These are phyloP conservation scores for Yoshiicerus persimilis DNA, from an alignment of 1,140 invertebrate species.

Conservation along the genomic window DNA sequence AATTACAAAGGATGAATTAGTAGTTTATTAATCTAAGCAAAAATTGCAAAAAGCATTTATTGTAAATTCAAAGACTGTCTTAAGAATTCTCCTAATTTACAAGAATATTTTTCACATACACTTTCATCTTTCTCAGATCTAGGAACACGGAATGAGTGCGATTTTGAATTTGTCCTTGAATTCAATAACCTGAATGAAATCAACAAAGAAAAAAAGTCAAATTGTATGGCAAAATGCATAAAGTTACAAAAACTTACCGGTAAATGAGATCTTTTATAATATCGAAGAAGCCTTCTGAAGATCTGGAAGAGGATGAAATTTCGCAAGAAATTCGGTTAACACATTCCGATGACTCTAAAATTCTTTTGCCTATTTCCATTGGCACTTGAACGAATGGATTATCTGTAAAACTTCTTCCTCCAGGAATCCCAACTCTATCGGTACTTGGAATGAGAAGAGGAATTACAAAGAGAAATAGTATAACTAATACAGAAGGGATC, in stretches of 20 bases:
- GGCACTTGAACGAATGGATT: neutral
- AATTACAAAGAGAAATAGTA: slow-evolving; percentile 25
- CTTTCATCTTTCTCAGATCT: neutral
- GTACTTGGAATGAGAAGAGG: slow-evolving; percentile 31
- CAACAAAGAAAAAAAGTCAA: neutral
- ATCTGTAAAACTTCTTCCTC: neutral
- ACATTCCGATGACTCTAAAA: neutral
- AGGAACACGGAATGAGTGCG: neutral
- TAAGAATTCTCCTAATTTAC: neutral
- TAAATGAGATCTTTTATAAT: neutral
- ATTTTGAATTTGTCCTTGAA: neutral
- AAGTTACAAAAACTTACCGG: neutral
- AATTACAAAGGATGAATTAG: no score
- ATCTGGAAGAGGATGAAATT: neutral
- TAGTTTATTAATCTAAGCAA: no score
- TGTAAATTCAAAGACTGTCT: neutral
- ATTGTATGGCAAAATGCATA: neutral
- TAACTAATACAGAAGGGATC: slow-evolving; percentile 24
- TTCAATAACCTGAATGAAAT: neutral
- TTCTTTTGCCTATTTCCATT: neutral
- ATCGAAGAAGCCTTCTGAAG: neutral
- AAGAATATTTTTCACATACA: neutral
- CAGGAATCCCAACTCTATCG: neutral
- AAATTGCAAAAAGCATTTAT: no score
- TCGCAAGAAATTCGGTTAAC: neutral